These are phyloP conservation scores for Drosophila elegans DNA, from an alignment of 1,140 invertebrate species.

Conservation along the genomic window DNA sequence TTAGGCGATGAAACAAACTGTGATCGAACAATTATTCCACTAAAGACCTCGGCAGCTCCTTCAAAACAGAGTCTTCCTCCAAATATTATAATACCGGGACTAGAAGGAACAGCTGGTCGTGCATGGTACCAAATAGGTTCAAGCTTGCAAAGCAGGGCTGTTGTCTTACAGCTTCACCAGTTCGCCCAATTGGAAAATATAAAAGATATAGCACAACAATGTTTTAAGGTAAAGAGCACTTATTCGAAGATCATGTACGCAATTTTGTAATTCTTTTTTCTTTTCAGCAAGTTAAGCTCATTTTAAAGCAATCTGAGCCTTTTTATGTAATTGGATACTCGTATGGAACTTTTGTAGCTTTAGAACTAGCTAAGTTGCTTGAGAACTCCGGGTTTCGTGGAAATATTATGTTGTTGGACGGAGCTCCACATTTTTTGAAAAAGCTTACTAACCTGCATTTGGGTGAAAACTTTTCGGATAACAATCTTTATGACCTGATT, in stretches of 20 bases:
- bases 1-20: conserved; percentile 86
- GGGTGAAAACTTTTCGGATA: conserved; percentile 84
- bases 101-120: conserved; percentile 90
- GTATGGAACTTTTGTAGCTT: conserved; percentile 87
- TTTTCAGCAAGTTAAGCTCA: conserved; percentile 86
- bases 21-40: conserved; percentile 53
- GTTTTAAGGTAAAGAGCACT: conserved; percentile 60
- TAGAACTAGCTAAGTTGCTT: conserved; percentile 86
- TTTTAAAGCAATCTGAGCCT: conserved; percentile 86
- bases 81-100: conserved; percentile 91
- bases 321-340: conserved; percentile 89
- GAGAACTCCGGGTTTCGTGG: conserved; percentile 87
- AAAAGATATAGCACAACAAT: conserved; percentile 51
- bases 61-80: conserved; percentile 77
- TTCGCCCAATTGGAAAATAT: conserved; percentile 61
- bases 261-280: background rate
- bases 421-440: conserved; percentile 86
- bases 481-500: conserved; percentile 86
- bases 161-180: conserved; percentile 66
- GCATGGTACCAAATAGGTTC: conserved; percentile 74
- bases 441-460: conserved; percentile 83
- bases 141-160: conserved; percentile 46
- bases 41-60: conserved; percentile 79
- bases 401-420: conserved; percentile 87
- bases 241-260: too few relatives aligned